These are phyloP conservation scores for Oxytorus armatus DNA, from an alignment of 2,888 invertebrate species.

Conservation along the genomic window DNA sequence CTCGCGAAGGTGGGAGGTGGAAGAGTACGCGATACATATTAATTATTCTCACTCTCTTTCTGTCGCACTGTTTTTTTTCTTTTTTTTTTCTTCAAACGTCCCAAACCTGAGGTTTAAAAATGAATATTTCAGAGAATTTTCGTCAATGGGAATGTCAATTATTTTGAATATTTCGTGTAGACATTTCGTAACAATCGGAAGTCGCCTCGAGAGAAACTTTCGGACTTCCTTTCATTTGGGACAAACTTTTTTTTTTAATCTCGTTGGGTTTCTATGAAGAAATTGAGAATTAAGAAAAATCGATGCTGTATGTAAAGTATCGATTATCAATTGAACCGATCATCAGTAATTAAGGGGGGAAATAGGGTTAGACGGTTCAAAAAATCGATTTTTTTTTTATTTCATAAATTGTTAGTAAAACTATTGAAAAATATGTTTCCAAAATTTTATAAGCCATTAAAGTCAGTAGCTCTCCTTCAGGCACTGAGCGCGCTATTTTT, in stretches of 20 bases:
- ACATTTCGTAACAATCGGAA: neutral
- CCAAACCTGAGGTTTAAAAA: neutral
- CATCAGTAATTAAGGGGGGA: too few relatives aligned
- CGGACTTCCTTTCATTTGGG: constrained; percentile 26
- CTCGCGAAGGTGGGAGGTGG: neutral
- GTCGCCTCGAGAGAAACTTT: constrained; percentile 26
- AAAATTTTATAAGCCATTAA: too few relatives aligned
- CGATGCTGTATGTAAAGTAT: too few relatives aligned
- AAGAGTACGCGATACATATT: neutral
- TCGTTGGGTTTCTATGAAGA: neutral
- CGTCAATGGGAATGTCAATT: neutral
- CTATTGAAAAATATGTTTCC: too few relatives aligned
- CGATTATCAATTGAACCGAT: neutral
- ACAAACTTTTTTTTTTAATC: neutral
- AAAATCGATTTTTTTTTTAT: too few relatives aligned
- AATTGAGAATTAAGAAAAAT: neutral
- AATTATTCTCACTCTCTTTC: neutral
- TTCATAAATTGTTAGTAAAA: too few relatives aligned
- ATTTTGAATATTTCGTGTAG: neutral
- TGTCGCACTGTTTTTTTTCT: too few relatives aligned
- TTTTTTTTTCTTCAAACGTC: neutral
- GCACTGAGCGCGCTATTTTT: too few relatives aligned
- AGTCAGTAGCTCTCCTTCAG: too few relatives aligned
- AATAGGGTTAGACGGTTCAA: too few relatives aligned
- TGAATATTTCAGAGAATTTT: neutral